A percentile compares a stretch with the other conserved stretches of the same genome.
These are phyloP conservation scores for Bombycilla garrulus DNA, from an alignment of 2,113 vertebrate genomes.

Conservation along the genomic window DNA sequence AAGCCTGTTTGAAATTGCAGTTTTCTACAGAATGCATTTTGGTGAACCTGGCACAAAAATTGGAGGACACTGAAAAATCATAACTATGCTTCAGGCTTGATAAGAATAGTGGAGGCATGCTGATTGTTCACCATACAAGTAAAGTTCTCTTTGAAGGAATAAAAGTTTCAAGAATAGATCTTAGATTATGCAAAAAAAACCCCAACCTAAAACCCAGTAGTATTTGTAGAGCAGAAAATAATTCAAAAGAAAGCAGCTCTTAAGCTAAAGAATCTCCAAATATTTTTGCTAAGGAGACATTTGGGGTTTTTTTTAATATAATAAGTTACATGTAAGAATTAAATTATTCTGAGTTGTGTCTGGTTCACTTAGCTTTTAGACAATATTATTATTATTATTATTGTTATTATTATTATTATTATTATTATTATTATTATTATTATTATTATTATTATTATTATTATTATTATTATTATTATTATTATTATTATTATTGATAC, in stretches of 20 bases:
- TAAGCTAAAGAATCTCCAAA: neutral
- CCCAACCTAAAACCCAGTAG: accelerated
- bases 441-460: neutral
- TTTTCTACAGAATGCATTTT: neutral
- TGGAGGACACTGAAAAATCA: neutral
- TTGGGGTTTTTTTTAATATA: neutral
- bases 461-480: neutral
- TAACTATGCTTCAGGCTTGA: neutral
- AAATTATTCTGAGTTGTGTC: neutral
- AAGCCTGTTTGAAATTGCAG: neutral
- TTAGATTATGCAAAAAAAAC: neutral
- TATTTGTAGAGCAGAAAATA: neutral
- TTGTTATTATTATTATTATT: neutral
- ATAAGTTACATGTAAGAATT: neutral
- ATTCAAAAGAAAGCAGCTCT: neutral
- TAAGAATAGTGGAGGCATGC: neutral
- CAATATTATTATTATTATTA: neutral
- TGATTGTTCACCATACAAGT: neutral
- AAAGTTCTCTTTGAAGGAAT: neutral
- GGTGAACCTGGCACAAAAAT: neutral
- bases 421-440: neutral
- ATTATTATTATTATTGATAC: no score
- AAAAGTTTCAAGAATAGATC: neutral
- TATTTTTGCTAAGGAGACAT: neutral
- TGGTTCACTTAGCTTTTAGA: neutral